Evolutionary conservation across 2,797 vertebrate genomes (phyloP).

Genomic region (Peromyscus aztecus): DNA sequence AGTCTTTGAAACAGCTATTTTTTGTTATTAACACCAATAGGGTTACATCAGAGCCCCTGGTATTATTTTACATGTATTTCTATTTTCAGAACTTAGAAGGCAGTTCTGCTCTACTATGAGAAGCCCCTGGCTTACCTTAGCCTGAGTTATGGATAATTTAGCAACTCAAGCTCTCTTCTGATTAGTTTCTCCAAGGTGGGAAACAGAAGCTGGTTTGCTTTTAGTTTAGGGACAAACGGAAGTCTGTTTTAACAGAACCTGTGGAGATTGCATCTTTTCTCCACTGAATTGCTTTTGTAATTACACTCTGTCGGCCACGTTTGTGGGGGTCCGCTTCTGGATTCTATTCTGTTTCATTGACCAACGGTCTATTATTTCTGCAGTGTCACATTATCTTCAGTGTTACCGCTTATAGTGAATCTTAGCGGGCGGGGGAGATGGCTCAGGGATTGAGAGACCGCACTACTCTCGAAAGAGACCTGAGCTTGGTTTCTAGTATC

Average conservation of each 20-base stretch:
- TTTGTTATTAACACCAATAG: constrained; percentile 50
- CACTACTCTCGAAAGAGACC: neutral
- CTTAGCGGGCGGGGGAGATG: neutral
- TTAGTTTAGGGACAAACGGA: neutral
- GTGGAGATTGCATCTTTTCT: neutral
- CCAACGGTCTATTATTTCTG: neutral
- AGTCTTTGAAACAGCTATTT: constrained; percentile 18
- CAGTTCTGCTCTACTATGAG: neutral
- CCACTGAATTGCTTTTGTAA: neutral
- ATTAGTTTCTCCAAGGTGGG: neutral
- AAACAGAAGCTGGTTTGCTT: neutral
- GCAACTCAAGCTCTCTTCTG: neutral
- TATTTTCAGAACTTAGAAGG: constrained; percentile 24
- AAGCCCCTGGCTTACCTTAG: neutral
- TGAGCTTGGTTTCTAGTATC: neutral
- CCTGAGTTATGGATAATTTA: neutral
- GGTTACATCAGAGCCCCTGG: neutral
- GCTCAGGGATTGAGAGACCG: neutral
- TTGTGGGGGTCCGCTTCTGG: neutral
- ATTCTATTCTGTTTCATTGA: neutral
- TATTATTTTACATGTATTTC: neutral
- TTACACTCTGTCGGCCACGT: neutral
- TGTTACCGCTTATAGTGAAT: neutral
- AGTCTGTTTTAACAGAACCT: neutral
- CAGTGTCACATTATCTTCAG: neutral